Base-by-base conservation (phyloP, 2,113 vertebrate genomes). In the Scophthalmus maximus region DNA sequence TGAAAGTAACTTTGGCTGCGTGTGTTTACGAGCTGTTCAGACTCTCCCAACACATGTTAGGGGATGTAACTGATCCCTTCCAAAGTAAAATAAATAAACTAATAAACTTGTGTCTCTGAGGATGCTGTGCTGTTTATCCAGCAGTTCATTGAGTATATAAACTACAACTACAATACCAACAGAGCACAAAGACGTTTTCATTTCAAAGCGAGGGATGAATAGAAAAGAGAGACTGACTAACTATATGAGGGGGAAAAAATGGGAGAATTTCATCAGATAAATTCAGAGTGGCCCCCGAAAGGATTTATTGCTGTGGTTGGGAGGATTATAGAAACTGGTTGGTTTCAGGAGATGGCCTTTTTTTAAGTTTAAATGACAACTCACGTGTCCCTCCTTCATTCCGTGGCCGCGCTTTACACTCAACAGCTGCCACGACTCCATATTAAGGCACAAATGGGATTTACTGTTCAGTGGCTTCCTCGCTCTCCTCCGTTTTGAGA, bases 281-380 rank as follows among this genome's bases (percentile, higher is more conserved):
- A 52, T 27, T 56, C 46, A 46, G 23, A 61, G 65, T 47, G 60
- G 20, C 40, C 44, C n/a, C 44, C 7, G 40, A 53, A 29, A 67
- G 69, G 73, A 80, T 82, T 83, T 68, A 51, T 26, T 20, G 51
- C 68, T 38, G 32, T 30, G 68, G 81, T 61, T 74, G 68, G 73
- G 49, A 36, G 81, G 76, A 84, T 84, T 83, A 78, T 60, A 60
- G 55, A 38, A 73, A 51, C 14, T 25, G 68, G 55, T 49, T 34
- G 23, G 52, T 79, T 60, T 64, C 40, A 68, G 25, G 50, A 23
- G 73, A 50, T 58, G 73, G 34, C 69, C 58, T 77, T 83, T 84
- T 77, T 83, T 84, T 55, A 76, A 76, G 62, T 73, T 74, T 46
- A 66, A 78, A 78, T 50, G 80, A 60, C 55, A 59, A 20, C 51